Evolutionary conservation across 2,113 vertebrate genomes (phyloP).

Genomic region (Leiothrix lutea): DNA sequence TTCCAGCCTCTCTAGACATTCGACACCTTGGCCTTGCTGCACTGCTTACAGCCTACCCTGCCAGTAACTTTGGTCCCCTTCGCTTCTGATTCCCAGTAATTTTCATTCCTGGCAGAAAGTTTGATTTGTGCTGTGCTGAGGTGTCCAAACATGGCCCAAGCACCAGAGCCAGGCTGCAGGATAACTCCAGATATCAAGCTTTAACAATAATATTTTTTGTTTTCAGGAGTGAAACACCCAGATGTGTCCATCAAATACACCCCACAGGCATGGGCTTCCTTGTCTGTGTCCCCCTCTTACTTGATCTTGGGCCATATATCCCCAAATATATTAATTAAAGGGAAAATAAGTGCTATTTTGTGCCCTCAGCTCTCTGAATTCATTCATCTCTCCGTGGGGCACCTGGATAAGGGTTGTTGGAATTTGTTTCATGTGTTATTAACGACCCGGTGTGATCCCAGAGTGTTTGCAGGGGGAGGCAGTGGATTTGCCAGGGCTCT

Average conservation of each 20-base stretch:
- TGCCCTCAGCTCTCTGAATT: background rate
- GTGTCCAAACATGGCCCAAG: background rate
- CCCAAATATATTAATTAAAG: background rate
- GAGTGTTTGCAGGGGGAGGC: background rate
- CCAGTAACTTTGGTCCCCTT: background rate
- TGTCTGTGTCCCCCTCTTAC: background rate
- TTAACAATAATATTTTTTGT: background rate
- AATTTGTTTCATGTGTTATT: background rate
- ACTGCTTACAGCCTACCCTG: background rate
- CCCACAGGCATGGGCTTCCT: fast-evolving
- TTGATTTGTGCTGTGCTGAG: background rate
- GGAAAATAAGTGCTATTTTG: background rate
- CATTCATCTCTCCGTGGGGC: background rate
- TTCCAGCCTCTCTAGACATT: background rate
- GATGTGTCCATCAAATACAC: background rate
- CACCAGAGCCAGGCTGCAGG: background rate
- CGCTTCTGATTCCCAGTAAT: background rate
- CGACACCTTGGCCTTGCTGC: too few relatives aligned
- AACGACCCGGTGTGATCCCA: background rate
- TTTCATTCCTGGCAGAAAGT: background rate
- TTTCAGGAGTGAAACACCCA: background rate
- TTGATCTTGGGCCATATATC: background rate
- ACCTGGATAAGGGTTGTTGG: background rate
- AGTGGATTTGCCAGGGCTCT: background rate
- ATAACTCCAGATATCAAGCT: background rate